These are phyloP conservation scores for Volucella zonaria DNA, from an alignment of 2,888 invertebrate species.

Conservation along the genomic window DNA sequence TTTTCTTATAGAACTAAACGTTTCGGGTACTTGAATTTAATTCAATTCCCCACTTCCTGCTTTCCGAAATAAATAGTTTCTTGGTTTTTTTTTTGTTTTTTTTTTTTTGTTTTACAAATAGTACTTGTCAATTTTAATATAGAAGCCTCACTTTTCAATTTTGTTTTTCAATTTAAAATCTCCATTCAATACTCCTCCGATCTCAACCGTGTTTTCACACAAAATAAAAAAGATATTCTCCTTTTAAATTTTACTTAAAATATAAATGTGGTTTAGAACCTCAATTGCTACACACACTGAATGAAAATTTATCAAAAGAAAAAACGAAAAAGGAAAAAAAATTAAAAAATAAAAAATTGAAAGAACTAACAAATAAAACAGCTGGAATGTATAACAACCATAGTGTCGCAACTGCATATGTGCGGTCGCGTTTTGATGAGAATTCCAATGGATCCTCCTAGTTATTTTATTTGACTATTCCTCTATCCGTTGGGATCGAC, in stretches of 20 bases:
- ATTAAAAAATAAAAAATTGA: neutral
- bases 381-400: conserved; percentile 74
- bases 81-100: conserved; percentile 7
- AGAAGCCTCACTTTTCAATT: conserved; percentile 64
- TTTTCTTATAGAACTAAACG: conserved; percentile 25
- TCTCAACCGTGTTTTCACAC: conserved; percentile 15
- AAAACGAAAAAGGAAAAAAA: conserved; percentile 23
- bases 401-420: conserved; percentile 52
- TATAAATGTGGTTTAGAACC: conserved; percentile 24
- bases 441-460: conserved; percentile 43
- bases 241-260: conserved; percentile 14
- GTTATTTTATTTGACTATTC: neutral
- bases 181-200: conserved; percentile 6
- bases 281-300: neutral
- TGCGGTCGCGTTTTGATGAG: conserved; percentile 56
- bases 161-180: conserved; percentile 20
- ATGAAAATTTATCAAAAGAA: conserved; percentile 15
- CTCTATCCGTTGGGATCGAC: conserved; percentile 82
- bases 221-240: conserved; percentile 7
- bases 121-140: conserved; percentile 43
- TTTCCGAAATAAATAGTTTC: conserved; percentile 50
- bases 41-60: conserved; percentile 48
- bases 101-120: conserved; percentile 25
- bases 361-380: conserved; percentile 38
- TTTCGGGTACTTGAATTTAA: conserved; percentile 32